Percentiles rank a stretch among this genome's conserved stretches.
Conservation (phyloP, 2,113 vertebrate genomes). For the Nothoprocta pentlandii region DNA sequence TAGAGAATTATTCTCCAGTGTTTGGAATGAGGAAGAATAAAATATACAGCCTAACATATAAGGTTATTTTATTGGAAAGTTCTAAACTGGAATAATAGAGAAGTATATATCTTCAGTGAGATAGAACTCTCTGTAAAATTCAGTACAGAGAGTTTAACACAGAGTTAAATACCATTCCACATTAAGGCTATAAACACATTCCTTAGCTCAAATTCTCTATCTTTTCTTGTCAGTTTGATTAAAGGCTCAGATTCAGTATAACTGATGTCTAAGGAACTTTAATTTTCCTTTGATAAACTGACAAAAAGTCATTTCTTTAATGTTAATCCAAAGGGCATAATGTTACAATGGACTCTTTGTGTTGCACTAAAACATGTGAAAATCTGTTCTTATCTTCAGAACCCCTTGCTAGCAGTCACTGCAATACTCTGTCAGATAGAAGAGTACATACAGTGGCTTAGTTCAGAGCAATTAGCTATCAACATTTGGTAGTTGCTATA, state of each 20-base stretch:
- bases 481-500: neutral
- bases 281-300: slow-evolving; percentile 76
- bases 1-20: neutral
- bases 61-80: neutral
- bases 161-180: slow-evolving; percentile 50
- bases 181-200: slow-evolving; percentile 26
- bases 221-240: slow-evolving; percentile 76
- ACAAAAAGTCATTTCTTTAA: slow-evolving; percentile 71
- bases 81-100: neutral
- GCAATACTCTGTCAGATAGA: slow-evolving; percentile 8
- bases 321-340: slow-evolving; percentile 71
- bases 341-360: slow-evolving; percentile 71
- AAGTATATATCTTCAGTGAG: neutral
- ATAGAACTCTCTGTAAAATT: neutral
- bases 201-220: slow-evolving; percentile 42
- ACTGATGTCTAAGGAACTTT: slow-evolving; percentile 62
- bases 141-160: neutral
- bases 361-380: slow-evolving; percentile 60
- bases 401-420: slow-evolving; percentile 24
- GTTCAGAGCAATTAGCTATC: slow-evolving; percentile 28
- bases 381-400: slow-evolving; percentile 67
- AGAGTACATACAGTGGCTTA: neutral
- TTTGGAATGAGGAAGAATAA: neutral
- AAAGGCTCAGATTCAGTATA: slow-evolving; percentile 75
- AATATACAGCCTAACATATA: neutral